Base-by-base conservation (phyloP, 1,140 invertebrate species). In the Papilio helenus region DNA sequence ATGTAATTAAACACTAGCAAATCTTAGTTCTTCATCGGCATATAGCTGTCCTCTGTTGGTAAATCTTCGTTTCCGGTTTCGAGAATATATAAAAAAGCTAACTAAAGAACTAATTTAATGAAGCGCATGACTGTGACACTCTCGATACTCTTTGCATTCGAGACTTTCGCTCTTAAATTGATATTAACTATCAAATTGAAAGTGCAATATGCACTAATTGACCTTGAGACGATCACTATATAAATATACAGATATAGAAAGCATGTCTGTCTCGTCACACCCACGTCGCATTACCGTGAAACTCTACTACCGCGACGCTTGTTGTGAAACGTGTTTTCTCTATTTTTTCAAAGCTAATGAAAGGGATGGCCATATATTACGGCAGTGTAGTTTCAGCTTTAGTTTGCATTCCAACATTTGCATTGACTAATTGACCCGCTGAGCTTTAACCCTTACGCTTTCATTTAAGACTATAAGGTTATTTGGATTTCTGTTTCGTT, bases 91-190 rank as follows among this genome's bases (percentile, higher is more conserved):
- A 51, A 18, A 51, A n/a, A 51, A 51, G 49, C 0, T 16, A 51
- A 51, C 1, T 18, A 16, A 14, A 46, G 44, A 14, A 58, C n/a
- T 20, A 26, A 20, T 58, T 58, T 58, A 8, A 39, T 23, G 58
- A 26, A 2, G 10, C 58, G 23, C 23, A 65, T 29, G 20, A 20
- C 51, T 23, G 55, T 3, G 8, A 26, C 2, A 12, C 58, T 14
- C 2, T 23, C 20, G 20, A 61, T 34, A 16, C 26, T 18, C 61
- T 68, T 34, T 68, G 61, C 23, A 68, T 29, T 29, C 61, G 61
- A 68, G 61, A 68, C 61, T 68, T 68, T 68, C 61, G 61, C 26
- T 29, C 14, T 68, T 34, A 16, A 68, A 68, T 68, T 68, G 61
- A 16, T 34, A 68, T 68, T 68, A 68, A 68, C 14, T 68, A 14